These are phyloP conservation scores for Herminia tarsipennalis DNA, from an alignment of 2,888 invertebrate species.

Conservation along the genomic window DNA sequence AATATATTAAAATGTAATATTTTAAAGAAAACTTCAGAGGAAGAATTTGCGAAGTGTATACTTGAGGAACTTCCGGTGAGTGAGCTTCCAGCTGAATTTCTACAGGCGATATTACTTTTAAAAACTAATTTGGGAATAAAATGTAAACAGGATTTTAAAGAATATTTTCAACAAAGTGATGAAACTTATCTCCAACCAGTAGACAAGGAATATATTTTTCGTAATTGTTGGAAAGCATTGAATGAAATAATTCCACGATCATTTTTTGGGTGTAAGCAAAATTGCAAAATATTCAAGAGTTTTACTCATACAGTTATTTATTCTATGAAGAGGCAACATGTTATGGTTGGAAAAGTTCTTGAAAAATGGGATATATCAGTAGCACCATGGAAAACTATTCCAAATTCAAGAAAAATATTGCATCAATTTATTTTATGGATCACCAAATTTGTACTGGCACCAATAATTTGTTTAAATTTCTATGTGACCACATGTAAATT, in stretches of 20 bases:
- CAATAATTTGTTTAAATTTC: constrained; percentile 74
- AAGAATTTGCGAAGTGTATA: constrained; percentile 42
- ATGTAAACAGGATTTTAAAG: constrained; percentile 64
- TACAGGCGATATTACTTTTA: constrained; percentile 46
- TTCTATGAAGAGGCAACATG: constrained; percentile 74
- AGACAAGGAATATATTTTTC: constrained; percentile 59
- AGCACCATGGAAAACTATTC: constrained; percentile 55
- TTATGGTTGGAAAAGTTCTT: constrained; percentile 51
- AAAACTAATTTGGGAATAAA: constrained; percentile 55
- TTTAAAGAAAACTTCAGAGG: constrained; percentile 50
- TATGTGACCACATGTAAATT: constrained; percentile 76
- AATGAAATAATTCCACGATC: constrained; percentile 63
- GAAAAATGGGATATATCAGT: constrained; percentile 64
- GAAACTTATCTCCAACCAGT: constrained; percentile 48
- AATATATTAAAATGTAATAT: constrained; percentile 60
- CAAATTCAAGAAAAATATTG: constrained; percentile 46
- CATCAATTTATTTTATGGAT: constrained; percentile 61
- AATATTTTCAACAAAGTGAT: constrained; percentile 48
- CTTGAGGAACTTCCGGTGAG: constrained; percentile 49
- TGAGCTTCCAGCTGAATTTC: constrained; percentile 49
- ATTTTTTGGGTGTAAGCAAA: constrained; percentile 64
- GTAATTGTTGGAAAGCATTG: constrained; percentile 56
- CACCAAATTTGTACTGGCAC: constrained; percentile 61
- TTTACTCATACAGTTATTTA: constrained; percentile 57
- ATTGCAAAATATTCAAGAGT: constrained; percentile 64